phyloP scores from a whole-genome alignment of 2,888 invertebrate genomes.

The Caenorhabditis doughertyi region DNA sequence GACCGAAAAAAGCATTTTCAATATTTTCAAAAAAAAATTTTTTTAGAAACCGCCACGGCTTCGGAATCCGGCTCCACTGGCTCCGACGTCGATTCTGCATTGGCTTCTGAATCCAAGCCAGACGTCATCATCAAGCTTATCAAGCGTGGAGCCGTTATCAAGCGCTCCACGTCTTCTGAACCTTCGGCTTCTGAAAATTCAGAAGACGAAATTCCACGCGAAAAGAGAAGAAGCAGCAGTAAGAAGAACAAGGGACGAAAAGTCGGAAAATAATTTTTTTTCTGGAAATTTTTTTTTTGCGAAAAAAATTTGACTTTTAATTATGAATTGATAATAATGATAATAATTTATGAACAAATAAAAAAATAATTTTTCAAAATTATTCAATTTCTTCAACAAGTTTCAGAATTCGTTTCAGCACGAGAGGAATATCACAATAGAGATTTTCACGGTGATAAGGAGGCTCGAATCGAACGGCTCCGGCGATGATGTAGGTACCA shows the following conservation, averaged over 20 bases:
- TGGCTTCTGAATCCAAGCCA: slow-evolving; percentile 9
- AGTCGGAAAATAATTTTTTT: slow-evolving; percentile 30
- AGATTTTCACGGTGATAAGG: slow-evolving; percentile 65
- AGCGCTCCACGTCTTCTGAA: slow-evolving; percentile 1
- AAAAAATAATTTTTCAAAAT: not conserved
- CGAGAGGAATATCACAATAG: slow-evolving; percentile 70
- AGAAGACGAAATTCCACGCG: slow-evolving; percentile 15
- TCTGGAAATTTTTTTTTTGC: not conserved
- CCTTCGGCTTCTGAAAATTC: no score
- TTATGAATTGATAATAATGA: no score
- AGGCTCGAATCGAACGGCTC: slow-evolving; percentile 50
- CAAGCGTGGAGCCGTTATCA: slow-evolving; percentile 30
- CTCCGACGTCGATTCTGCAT: not conserved
- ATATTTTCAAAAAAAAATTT: not conserved
- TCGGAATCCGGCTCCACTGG: not conserved
- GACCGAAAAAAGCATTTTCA: not conserved
- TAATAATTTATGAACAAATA: not conserved
- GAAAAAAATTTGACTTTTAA: not conserved
- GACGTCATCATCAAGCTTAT: slow-evolving; percentile 48
- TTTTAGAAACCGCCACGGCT: slow-evolving; percentile 28
- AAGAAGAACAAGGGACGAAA: slow-evolving; percentile 45
- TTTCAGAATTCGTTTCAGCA: slow-evolving; percentile 65
- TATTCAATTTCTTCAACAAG: slow-evolving; percentile 40
- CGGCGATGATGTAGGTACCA: slow-evolving; percentile 35
- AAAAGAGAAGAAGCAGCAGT: slow-evolving; percentile 37